Percentiles rank a stretch among this genome's conserved stretches.
phyloP scores from a whole-genome alignment of 2,113 vertebrate species.

The Myiozetetes cayanensis region DNA sequence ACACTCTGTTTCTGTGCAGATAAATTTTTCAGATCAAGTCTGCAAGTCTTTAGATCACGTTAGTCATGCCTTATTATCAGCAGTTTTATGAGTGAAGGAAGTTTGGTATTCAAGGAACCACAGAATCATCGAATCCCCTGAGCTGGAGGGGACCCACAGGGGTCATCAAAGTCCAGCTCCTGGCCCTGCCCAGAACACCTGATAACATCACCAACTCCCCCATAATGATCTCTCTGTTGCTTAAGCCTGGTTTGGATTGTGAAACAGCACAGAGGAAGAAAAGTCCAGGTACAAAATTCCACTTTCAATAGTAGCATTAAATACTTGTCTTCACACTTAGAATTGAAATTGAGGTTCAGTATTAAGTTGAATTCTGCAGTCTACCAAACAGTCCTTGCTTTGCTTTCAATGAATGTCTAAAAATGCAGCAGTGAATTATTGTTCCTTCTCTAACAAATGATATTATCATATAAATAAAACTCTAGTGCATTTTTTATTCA shows the following conservation, averaged over 20 bases:
- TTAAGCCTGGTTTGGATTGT: background rate
- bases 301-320: background rate
- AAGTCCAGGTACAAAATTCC: background rate
- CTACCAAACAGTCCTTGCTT: background rate
- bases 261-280: background rate
- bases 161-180: rapidly evolving
- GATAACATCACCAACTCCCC: background rate
- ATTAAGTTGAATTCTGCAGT: background rate
- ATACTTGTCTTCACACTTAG: background rate
- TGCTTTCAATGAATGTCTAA: background rate
- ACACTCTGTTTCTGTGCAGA: background rate
- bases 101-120: background rate
- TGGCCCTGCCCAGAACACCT: background rate
- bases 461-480: conserved; percentile 10
- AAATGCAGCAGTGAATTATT: background rate
- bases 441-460: background rate
- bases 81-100: background rate
- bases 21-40: background rate
- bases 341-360: background rate
- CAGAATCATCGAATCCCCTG: rapidly evolving
- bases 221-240: background rate
- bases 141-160: background rate
- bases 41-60: background rate
- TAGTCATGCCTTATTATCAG: background rate
- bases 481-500: background rate